phyloP scores from a whole-genome alignment of 2,113 vertebrate genomes.

The Azemiops feae region DNA sequence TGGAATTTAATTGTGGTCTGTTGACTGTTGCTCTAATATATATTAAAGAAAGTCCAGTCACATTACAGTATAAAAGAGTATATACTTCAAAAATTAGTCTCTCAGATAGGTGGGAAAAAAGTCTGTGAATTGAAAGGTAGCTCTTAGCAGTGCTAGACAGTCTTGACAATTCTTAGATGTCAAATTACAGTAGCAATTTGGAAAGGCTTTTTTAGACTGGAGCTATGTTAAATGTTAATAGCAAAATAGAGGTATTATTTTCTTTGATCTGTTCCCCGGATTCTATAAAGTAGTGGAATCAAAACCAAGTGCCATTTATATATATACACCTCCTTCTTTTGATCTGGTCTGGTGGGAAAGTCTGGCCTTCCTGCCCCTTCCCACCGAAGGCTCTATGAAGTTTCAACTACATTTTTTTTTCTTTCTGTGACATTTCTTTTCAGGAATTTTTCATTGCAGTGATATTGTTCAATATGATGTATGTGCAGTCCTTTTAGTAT shows the following conservation, averaged over 20 bases:
- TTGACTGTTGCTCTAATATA: background rate
- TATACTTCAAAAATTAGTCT: slow-evolving; percentile 28
- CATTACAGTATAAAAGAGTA: background rate
- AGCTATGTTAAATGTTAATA: slow-evolving; percentile 68
- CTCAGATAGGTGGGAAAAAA: slow-evolving; percentile 32
- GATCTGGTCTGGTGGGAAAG: slow-evolving; percentile 54
- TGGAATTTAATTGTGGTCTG: background rate
- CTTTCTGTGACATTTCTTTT: slow-evolving; percentile 27
- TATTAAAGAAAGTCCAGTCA: background rate
- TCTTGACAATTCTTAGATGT: slow-evolving; percentile 53
- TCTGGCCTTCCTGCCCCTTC: slow-evolving; percentile 15
- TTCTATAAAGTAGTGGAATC: slow-evolving; percentile 70
- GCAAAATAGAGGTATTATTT: slow-evolving; percentile 65
- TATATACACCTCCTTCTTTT: slow-evolving; percentile 74
- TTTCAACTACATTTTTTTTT: slow-evolving; percentile 31
- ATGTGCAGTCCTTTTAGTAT: slow-evolving; percentile 1
- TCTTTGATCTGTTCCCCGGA: slow-evolving; percentile 68
- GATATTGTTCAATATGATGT: background rate
- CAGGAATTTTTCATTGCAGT: slow-evolving; percentile 25
- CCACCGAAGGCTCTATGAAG: slow-evolving; percentile 32
- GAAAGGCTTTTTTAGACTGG: slow-evolving; percentile 70
- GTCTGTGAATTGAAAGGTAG: slow-evolving; percentile 53
- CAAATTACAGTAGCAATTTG: slow-evolving; percentile 69
- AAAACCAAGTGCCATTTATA: slow-evolving; percentile 69
- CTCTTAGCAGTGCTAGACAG: slow-evolving; percentile 60